Evolutionary conservation across 2,797 vertebrate species (phyloP).

Genomic region (Gobio occitaniae): DNA sequence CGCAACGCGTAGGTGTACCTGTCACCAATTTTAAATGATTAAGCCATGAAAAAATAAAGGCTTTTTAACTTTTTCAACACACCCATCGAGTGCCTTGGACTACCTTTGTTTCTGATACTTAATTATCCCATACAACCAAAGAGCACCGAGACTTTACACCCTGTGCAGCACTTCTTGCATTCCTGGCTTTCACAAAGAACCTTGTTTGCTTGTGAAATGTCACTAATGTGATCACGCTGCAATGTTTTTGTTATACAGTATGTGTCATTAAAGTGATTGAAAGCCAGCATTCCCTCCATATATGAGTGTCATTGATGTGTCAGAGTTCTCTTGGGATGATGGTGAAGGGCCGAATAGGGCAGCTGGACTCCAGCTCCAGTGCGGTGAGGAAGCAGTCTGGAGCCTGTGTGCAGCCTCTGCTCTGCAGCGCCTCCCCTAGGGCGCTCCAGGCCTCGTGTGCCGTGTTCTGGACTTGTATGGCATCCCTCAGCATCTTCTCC

Average conservation of each 20-base stretch:
- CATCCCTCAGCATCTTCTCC: constrained; percentile 93
- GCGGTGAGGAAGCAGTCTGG: constrained; percentile 93
- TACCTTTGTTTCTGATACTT: too few species aligned
- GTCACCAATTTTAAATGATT: too few species aligned
- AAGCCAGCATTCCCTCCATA: background rate
- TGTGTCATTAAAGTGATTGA: constrained; percentile 2
- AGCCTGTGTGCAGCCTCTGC: constrained; percentile 84
- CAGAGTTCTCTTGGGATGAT: constrained; percentile 93
- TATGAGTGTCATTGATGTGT: constrained; percentile 79
- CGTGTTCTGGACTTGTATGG: constrained; percentile 87
- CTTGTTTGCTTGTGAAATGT: background rate
- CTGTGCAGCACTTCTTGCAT: too few species aligned
- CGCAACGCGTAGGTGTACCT: too few species aligned
- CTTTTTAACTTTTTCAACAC: too few species aligned
- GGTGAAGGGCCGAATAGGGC: constrained; percentile 91
- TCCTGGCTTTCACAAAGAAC: too few species aligned
- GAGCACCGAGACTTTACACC: too few species aligned
- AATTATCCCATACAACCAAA: too few species aligned
- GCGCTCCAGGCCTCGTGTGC: constrained; percentile 92
- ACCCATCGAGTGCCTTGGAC: too few species aligned
- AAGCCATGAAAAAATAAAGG: too few species aligned
- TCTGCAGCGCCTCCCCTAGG: constrained; percentile 92
- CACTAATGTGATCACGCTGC: background rate
- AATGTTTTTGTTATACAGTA: background rate
- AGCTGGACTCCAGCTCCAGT: constrained; percentile 94